phyloP scores from a whole-genome alignment of 2,888 invertebrate genomes.

The Tinea trinotella region DNA sequence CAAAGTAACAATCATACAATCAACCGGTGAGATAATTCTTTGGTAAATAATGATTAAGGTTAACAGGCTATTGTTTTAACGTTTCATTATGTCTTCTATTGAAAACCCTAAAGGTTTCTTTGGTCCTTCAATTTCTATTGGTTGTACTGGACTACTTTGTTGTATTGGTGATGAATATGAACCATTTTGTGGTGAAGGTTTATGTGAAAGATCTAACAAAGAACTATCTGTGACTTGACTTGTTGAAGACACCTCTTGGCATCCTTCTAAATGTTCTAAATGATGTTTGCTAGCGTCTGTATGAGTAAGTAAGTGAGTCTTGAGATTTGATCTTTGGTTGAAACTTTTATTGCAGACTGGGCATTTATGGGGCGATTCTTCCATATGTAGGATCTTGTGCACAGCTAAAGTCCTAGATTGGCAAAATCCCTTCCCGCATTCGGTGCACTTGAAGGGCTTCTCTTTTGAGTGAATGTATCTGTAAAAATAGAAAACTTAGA shows the following conservation, averaged over 20 bases:
- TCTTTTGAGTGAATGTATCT: slow-evolving; percentile 99
- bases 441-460: slow-evolving; percentile 97
- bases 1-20: neutral
- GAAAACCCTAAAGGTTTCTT: slow-evolving; percentile 80
- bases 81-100: slow-evolving; percentile 91
- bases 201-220: slow-evolving; percentile 72
- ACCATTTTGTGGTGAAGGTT: slow-evolving; percentile 48
- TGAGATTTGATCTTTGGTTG: slow-evolving; percentile 93
- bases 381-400: slow-evolving; percentile 94
- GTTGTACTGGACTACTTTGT: slow-evolving; percentile 34
- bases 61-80: slow-evolving; percentile 60
- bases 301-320: slow-evolving; percentile 91
- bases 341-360: slow-evolving; percentile 90
- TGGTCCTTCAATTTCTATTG: slow-evolving; percentile 52
- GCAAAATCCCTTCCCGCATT: slow-evolving; percentile 99
- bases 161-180: slow-evolving; percentile 38
- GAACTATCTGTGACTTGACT: slow-evolving; percentile 60
- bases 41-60: slow-evolving; percentile 31
- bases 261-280: slow-evolving; percentile 61
- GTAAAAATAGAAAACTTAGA: slow-evolving; percentile 43
- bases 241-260: slow-evolving; percentile 66
- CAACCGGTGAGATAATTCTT: slow-evolving; percentile 39
- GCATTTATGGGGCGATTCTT: slow-evolving; percentile 94
- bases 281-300: slow-evolving; percentile 76
- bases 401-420: slow-evolving; percentile 96